phyloP scores from a whole-genome alignment of 2,888 invertebrate genomes.

The Ischnura elegans region DNA sequence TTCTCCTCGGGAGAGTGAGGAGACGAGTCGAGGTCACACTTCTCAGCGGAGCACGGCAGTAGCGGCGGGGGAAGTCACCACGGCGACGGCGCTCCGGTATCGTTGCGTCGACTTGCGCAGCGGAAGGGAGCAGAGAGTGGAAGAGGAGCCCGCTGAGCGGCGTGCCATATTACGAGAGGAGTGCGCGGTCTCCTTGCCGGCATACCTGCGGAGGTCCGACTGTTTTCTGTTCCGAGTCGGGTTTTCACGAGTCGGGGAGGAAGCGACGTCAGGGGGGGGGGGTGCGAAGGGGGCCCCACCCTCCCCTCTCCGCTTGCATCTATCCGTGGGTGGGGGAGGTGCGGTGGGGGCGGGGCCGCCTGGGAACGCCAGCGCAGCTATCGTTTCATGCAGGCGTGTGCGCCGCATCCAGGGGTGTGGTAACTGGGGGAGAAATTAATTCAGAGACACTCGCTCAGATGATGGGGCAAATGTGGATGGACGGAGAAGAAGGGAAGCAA shows the following conservation, averaged over 20 bases:
- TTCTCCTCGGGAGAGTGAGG: not conserved
- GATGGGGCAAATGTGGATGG: no score
- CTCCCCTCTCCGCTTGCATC: no score
- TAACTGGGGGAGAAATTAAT: no score
- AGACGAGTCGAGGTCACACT: not conserved
- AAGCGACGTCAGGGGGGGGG: not conserved
- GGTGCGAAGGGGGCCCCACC: no score
- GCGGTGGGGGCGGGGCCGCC: not conserved
- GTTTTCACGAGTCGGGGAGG: not conserved
- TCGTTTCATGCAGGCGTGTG: conserved; percentile 49
- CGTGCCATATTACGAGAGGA: conserved; percentile 32
- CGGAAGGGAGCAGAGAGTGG: not conserved
- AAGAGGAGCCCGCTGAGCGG: conserved; percentile 1
- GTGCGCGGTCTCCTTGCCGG: conserved; percentile 43
- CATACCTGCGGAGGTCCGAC: conserved; percentile 66
- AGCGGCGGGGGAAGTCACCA: not conserved
- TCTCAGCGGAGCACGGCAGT: not conserved
- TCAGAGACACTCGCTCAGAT: no score
- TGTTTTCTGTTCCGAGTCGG: conserved; percentile 51
- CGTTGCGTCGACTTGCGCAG: not conserved
- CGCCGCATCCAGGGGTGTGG: no score
- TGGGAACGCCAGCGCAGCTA: conserved; percentile 60
- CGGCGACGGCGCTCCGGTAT: not conserved
- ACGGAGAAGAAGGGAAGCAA: no score
- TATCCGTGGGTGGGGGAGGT: not conserved